A percentile compares a stretch with the other conserved stretches of the same genome.
Evolutionary conservation across 2,113 vertebrate genomes (phyloP).

Genomic region (Anhinga rufa): DNA sequence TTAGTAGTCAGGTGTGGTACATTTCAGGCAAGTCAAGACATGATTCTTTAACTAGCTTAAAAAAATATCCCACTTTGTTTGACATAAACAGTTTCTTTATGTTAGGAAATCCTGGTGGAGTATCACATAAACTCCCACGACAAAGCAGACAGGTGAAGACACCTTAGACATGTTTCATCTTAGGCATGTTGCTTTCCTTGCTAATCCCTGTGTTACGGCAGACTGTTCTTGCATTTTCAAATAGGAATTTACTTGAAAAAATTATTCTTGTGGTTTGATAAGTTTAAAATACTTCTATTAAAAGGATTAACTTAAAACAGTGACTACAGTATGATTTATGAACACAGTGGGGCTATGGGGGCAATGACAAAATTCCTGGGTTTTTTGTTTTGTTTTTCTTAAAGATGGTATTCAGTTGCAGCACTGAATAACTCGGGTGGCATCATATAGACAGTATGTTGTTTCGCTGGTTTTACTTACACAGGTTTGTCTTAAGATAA

Average conservation of each 20-base stretch:
- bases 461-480: neutral
- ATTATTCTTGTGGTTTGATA: neutral
- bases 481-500: neutral
- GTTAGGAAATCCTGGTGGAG: conserved; percentile 63
- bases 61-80: conserved; percentile 31
- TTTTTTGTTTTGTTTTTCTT: neutral
- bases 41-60: neutral
- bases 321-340: neutral
- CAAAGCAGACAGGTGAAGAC: conserved; percentile 27
- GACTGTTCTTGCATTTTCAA: neutral
- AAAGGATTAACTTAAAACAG: neutral
- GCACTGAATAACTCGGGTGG: neutral
- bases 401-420: neutral
- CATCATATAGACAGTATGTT: neutral
- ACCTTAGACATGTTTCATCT: conserved; percentile 6
- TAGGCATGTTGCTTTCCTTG: neutral
- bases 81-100: conserved; percentile 39
- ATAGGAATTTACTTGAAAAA: neutral
- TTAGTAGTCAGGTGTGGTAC: conserved; percentile 27
- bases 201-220: neutral
- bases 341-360: neutral
- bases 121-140: conserved; percentile 53
- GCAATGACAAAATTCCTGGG: neutral
- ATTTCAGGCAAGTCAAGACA: conserved; percentile 38
- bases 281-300: neutral